These are phyloP conservation scores for Numenius arquata DNA, from an alignment of 2,113 vertebrate species.

Conservation along the genomic window DNA sequence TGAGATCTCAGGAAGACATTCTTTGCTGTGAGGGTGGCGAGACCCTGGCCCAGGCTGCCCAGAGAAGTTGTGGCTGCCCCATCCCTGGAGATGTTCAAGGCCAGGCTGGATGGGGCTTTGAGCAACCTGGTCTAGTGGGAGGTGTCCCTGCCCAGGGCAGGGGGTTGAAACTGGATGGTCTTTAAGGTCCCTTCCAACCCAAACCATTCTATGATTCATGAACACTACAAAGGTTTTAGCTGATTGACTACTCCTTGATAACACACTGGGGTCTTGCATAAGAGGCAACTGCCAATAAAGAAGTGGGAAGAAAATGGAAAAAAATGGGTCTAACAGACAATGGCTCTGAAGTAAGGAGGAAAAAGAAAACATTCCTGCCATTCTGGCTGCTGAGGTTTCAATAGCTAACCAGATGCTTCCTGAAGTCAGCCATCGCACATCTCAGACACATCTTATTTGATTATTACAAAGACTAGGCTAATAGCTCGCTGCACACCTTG, in stretches of 20 bases:
- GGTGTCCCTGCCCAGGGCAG: too few species aligned
- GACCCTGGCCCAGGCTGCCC: too few species aligned
- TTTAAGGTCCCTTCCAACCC: too few species aligned
- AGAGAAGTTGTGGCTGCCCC: too few species aligned
- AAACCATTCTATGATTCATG: neutral
- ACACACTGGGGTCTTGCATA: accelerated
- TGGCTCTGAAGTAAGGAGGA: neutral
- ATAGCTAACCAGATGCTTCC: neutral
- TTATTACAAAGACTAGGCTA: neutral
- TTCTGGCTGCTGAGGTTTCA: neutral
- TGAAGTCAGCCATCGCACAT: neutral
- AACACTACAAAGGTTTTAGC: neutral
- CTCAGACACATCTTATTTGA: neutral
- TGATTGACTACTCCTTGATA: neutral
- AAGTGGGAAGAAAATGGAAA: neutral
- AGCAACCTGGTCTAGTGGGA: too few species aligned
- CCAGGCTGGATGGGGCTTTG: too few species aligned
- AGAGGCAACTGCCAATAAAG: neutral
- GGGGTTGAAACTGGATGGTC: too few species aligned
- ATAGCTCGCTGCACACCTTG: neutral
- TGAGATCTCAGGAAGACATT: too few species aligned
- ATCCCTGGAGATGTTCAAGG: too few species aligned
- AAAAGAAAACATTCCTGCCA: neutral
- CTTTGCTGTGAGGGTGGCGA: too few species aligned
- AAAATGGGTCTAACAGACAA: neutral